Percentiles rank a stretch among this genome's conserved stretches.
Conservation (phyloP, 2,888 invertebrate species). For the Napeogenes inachia region DNA sequence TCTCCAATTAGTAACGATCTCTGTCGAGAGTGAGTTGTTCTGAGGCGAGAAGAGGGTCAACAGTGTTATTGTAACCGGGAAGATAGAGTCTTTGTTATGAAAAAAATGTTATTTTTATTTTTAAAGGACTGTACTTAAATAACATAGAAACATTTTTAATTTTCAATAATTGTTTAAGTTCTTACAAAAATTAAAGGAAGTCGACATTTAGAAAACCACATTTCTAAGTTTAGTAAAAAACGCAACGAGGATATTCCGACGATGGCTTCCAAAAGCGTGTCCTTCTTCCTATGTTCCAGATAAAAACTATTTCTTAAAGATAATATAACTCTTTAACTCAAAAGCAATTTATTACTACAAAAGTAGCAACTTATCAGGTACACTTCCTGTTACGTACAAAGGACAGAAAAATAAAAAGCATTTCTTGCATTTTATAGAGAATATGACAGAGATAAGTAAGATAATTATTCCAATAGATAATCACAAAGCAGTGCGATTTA, state of each 20-base stretch:
- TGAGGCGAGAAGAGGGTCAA: slow-evolving; percentile 6
- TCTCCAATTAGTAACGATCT: slow-evolving; percentile 8
- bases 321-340: neutral
- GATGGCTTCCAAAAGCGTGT: neutral
- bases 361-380: neutral
- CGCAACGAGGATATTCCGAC: neutral
- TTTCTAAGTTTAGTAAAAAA: neutral
- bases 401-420: neutral
- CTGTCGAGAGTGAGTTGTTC: slow-evolving; percentile 2
- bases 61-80: slow-evolving; percentile 3
- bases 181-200: neutral
- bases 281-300: neutral
- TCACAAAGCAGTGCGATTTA: slow-evolving; percentile 9
- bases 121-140: neutral
- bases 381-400: neutral
- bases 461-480: neutral
- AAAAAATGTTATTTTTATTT: slow-evolving; percentile 3
- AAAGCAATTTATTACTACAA: neutral
- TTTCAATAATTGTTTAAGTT: neutral
- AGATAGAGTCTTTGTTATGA: slow-evolving; percentile 1
- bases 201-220: neutral
- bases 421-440: neutral
- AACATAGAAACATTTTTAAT: neutral
- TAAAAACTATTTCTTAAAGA: neutral
- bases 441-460: neutral